Evolutionary conservation across 2,888 invertebrate species (phyloP), one percentile per base, ranked within the genome.

Genomic region (Sarcophaga rosellei): DNA sequence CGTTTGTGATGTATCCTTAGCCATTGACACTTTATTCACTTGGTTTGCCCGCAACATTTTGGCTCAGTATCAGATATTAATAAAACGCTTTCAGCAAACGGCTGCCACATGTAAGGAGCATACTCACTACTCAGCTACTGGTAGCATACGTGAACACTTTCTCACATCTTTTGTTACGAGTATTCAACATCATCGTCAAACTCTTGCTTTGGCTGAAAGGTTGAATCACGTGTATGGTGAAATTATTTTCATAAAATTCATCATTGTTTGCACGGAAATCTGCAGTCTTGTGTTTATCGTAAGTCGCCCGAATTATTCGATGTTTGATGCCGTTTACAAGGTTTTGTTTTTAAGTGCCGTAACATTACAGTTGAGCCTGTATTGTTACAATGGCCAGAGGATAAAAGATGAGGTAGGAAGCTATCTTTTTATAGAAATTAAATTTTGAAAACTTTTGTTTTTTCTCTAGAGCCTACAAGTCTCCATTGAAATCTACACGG

Each of bases 301-400:
- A n/a, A 61, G 20, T 44, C 53, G 70, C n/a, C 23, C 44, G 0
- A 57, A 62, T 57, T 15, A 57, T 53, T 63, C 69, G 5, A 12
- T 62, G 44, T 23, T 21, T 20, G 68, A 20, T n/a, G 21, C 25
- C 15, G 62, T 20, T 1, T 76, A 70, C 20, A 44, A 63, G 8
- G 3, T 2, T 57, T 8, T 70, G 17, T 76, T 82, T 47, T 65
- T 82, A 23, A 23, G 4, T 2, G 69, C 76, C 3, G 72, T 82
- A 0, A 20, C 77, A 15, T 15, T 77, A 57, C 82, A 82, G 47
- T 47, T 82, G 57, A 45, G 44, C 11, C 66, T 77, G 21, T 82
- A 82, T 45, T 82, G 82, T 21, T 77, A 61, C 47, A 70, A 76
- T 47, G 82, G 76, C 10, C 82, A 82, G 20, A 63, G 77, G 21